Conservation (phyloP, 2,888 invertebrate genomes). For the Liodrosophila aerea region DNA sequence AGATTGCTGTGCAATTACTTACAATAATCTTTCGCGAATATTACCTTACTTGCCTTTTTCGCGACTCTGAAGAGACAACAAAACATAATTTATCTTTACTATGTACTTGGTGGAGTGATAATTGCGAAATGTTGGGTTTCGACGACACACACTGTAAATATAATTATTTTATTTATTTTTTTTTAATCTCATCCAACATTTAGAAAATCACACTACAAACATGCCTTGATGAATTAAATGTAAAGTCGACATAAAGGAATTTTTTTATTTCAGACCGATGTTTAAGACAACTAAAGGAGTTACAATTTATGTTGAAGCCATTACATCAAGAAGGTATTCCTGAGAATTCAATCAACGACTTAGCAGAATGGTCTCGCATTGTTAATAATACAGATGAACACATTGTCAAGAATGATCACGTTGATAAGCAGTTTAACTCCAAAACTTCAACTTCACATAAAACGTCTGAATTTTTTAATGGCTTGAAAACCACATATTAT, state of each 20-base stretch:
- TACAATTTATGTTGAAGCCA: conserved; percentile 74
- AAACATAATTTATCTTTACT: conserved; percentile 77
- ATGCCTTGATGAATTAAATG: background rate
- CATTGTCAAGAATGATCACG: conserved; percentile 8
- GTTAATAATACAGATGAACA: conserved; percentile 46
- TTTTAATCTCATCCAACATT: background rate
- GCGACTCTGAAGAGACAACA: conserved; percentile 79
- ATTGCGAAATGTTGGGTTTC: conserved; percentile 62
- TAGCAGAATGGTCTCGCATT: conserved; percentile 68
- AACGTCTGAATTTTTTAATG: conserved; percentile 57
- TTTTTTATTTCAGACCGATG: conserved; percentile 63
- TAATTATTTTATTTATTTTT: background rate
- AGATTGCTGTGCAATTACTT: conserved; percentile 73
- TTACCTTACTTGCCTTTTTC: conserved; percentile 76
- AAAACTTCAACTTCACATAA: conserved; percentile 22
- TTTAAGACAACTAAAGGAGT: conserved; percentile 72
- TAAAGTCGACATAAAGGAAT: background rate
- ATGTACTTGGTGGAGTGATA: conserved; percentile 78
- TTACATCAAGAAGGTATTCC: conserved; percentile 61
- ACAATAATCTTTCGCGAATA: conserved; percentile 79
- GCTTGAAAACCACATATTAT: conserved; percentile 54
- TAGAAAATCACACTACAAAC: background rate
- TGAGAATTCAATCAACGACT: conserved; percentile 55
- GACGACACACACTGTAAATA: conserved; percentile 69
- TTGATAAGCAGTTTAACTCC: conserved; percentile 1